Evolutionary conservation across 2,797 vertebrate genomes (phyloP), one percentile per base, ranked within the genome.

Genomic region (Mormyrus hasselquistii): DNA sequence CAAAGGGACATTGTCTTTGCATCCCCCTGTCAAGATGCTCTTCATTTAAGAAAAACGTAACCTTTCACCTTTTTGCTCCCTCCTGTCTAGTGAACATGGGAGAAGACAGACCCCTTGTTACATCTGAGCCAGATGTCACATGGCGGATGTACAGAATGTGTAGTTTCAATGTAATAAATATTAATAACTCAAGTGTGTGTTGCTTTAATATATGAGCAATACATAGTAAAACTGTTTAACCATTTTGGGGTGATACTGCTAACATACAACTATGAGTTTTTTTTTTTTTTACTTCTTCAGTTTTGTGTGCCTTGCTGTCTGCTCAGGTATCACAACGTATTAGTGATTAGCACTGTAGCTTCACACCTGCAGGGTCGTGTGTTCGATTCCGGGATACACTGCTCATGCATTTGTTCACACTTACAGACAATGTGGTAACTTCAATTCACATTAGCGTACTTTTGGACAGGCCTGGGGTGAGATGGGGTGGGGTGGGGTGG

Each of bases 161-260:
- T 41, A n/a, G 29, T 73, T 76, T 89, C 34, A 73, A 1, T 86
- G 14, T 25, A 89, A 89, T 89, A 89, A 89, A 89, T 53, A 5
- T 85, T 50, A 22, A 3, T 19, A 49, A 84, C n/a, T 22, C 3
- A 84, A 50, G 47, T 49, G 19, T 50, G 14, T 52, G 82, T 84
- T 22, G n/a, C 47, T 84, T 50, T 84, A 84, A 50, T 84, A 19
- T 25, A 69, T 34, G 25, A 69, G 4, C 62, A 69, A 34, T 34
- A 34, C 4, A 9, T 69, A 69, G 10, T 12, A 69, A 69, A 69
- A 34, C 34, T 34, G 9, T 69, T 12, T 69, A 69, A 69, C 25
- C 62, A 29, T 9, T 69, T 69, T 69, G 62, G 25, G 25, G 62
- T 34, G 29, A 34, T 29, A 29, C 62, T 69, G 25, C 25, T 69